phyloP scores from a whole-genome alignment of 2,113 vertebrate species.

The Gallinago undulata region DNA sequence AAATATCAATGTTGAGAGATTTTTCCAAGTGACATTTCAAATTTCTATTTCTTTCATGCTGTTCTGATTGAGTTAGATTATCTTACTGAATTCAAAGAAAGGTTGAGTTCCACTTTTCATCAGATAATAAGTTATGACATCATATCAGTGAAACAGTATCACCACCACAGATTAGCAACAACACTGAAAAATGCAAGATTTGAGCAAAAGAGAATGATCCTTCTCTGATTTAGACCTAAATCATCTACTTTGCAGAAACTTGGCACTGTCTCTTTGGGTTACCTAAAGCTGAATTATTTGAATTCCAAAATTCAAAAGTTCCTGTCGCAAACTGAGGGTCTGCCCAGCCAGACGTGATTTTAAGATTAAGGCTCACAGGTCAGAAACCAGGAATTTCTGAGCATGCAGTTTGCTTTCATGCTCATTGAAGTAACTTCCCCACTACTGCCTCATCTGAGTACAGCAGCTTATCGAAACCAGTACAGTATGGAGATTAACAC shows the following conservation, averaged over 20 bases:
- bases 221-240: not conserved
- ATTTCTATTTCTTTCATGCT: not conserved
- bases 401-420: not conserved
- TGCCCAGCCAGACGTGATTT: not conserved
- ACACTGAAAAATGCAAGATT: not conserved
- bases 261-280: not conserved
- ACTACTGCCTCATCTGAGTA: not conserved
- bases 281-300: not conserved
- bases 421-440: not conserved
- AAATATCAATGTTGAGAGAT: not conserved
- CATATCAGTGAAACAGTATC: not conserved
- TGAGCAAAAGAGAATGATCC: not conserved
- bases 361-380: not conserved
- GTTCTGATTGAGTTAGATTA: not conserved
- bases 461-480: not conserved
- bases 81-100: not conserved
- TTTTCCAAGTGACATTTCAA: not conserved
- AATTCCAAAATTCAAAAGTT: not conserved
- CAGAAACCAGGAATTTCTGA: not conserved
- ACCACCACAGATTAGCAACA: not conserved
- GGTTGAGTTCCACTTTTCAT: not conserved
- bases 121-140: not conserved
- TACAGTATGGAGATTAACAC: not conserved
- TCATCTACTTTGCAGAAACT: not conserved
- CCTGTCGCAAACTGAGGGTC: not conserved